Percentiles rank a stretch among this genome's conserved stretches.
phyloP scores from a whole-genome alignment of 2,113 vertebrate genomes.

The Pampusana beccarii region DNA sequence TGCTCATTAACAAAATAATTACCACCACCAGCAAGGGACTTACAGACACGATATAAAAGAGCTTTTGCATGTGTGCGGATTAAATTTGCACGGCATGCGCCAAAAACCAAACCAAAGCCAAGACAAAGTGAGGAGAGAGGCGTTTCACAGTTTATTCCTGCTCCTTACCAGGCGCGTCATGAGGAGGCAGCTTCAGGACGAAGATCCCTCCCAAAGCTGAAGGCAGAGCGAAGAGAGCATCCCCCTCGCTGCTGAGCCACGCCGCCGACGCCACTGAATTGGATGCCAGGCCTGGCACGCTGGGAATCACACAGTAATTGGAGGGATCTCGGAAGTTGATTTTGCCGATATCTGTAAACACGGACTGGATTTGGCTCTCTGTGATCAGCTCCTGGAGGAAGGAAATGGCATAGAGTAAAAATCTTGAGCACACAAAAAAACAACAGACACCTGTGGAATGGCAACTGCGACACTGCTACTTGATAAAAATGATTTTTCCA shows the following conservation, averaged over 20 bases:
- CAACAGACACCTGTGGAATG: accelerated
- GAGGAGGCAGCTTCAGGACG: constrained; percentile 85
- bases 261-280: constrained; percentile 69
- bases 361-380: constrained; percentile 90
- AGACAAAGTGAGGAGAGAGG: neutral
- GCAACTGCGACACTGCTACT: accelerated
- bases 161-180: constrained; percentile 78
- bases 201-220: constrained; percentile 85
- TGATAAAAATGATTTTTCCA: neutral
- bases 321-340: constrained; percentile 84
- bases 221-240: constrained; percentile 88
- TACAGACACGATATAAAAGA: accelerated
- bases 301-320: constrained; percentile 81
- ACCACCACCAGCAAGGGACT: neutral
- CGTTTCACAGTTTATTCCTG: neutral
- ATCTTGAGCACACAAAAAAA: neutral
- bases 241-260: constrained; percentile 88
- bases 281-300: constrained; percentile 69
- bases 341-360: constrained; percentile 91
- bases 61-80: neutral
- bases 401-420: neutral
- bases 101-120: accelerated
- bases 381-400: constrained; percentile 83
- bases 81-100: accelerated
- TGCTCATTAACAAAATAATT: no score